Evolutionary conservation across 2,113 vertebrate genomes (phyloP), one percentile per base, ranked within the genome.

Genomic region (Sphaerodactylus townsendi): DNA sequence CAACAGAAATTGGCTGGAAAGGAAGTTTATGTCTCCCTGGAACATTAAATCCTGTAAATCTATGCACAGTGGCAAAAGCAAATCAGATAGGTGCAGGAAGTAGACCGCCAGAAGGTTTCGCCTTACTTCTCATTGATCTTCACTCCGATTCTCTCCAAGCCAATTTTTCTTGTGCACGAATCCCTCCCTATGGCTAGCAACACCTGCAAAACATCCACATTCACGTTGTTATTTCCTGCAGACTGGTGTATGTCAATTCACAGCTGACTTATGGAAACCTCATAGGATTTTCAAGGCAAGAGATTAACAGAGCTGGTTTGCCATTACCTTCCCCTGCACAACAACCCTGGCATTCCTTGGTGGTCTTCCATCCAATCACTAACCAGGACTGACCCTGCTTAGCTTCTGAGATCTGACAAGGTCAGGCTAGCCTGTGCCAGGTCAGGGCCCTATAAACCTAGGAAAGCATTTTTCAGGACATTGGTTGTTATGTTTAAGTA

Each of bases 101-200:
- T 4, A 83, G 15, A 25, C 10, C 1, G 6, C 2, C 50, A 46
- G 86, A 59, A 21, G 0, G 25, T 1, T 80, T 72, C 37, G 64
- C 84, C 96, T 93, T 96, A 98, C 97, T 94, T 97, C 90, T 96
- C 96, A 90, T 96, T 97, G 90, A 97, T 95, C 81, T 89, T 95
- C 87, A 98, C 96, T 56, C 97, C 97, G 0, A 97, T 95, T 1
- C 93, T 93, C 56, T 97, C 96, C 87, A 98, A 94, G 68, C 97
- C 97, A 66, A 97, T 96, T 69, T 89, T 96, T 76, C 94, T 92
- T 13, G 97, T 98, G 86, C 96, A 97, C 5, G 96, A 81, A 77
- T 97, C 96, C 91, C 97, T 96, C 90, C 97, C 97, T 1, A 97
- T 93, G 53, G 97, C 95, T 50, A 98, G 85, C 87, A 98, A 82